These are phyloP conservation scores for Himalopsyche japonica DNA, from an alignment of 2,888 invertebrate species.

Conservation along the genomic window DNA sequence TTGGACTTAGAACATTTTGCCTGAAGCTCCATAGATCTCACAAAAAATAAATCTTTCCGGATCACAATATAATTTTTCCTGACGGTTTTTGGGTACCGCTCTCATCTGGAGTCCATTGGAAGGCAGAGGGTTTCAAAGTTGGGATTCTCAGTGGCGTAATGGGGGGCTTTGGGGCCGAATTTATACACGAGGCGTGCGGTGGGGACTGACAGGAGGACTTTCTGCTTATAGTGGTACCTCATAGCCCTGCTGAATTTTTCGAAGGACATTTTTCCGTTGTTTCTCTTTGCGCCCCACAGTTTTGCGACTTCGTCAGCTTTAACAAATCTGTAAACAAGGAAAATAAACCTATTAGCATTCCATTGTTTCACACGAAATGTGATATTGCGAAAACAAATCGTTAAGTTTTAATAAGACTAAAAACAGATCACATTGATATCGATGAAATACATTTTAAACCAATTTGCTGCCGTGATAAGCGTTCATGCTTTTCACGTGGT, in stretches of 20 bases:
- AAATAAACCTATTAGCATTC: neutral
- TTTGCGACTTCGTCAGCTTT: conserved; percentile 84
- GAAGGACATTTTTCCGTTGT: conserved; percentile 88
- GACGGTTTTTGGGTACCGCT: neutral
- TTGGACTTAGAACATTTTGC: too few relatives aligned
- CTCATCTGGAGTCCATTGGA: neutral
- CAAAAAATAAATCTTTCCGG: neutral
- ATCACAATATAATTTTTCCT: neutral
- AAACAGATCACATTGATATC: too few relatives aligned
- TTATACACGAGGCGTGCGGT: conserved; percentile 79
- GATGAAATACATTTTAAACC: too few relatives aligned
- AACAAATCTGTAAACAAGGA: conserved; percentile 66
- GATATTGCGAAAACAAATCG: too few relatives aligned
- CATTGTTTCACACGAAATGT: too few relatives aligned
- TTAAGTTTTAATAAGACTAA: too few relatives aligned
- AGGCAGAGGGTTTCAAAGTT: conserved; percentile 16
- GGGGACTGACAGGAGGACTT: conserved; percentile 74
- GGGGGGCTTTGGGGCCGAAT: conserved; percentile 79
- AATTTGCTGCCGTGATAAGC: too few relatives aligned
- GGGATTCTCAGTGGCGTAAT: conserved; percentile 74
- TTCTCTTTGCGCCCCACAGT: conserved; percentile 84
- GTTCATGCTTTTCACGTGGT: too few relatives aligned
- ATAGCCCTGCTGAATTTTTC: conserved; percentile 91
- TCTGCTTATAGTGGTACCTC: conserved; percentile 82
- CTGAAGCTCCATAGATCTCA: neutral